A percentile compares a stretch with the other conserved stretches of the same genome.
Evolutionary conservation across 2,888 invertebrate species (phyloP).

Genomic region (Pristionchus maxplancki): DNA sequence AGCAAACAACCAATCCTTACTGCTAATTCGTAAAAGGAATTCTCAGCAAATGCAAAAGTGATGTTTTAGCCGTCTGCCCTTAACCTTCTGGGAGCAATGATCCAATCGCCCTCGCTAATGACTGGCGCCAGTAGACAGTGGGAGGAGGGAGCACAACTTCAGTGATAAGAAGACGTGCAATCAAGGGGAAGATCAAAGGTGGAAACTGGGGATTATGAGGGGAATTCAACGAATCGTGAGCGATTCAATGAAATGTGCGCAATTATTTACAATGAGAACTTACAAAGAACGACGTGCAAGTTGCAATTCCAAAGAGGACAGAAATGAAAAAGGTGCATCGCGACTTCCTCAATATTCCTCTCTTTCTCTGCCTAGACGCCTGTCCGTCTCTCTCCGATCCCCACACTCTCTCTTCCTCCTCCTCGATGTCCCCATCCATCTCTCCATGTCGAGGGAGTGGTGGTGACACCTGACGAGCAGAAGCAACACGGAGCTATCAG

Average conservation of each 20-base stretch:
- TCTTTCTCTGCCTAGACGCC: not conserved
- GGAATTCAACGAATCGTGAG: not conserved
- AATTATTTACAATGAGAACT: not conserved
- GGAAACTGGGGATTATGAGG: not conserved
- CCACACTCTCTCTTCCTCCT: not conserved
- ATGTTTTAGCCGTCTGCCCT: not conserved
- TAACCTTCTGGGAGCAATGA: not conserved
- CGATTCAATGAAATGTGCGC: not conserved
- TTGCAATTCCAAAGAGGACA: not conserved
- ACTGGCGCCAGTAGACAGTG: not conserved
- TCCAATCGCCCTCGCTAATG: not conserved
- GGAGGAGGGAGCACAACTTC: constrained; percentile 4
- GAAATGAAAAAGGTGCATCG: not conserved
- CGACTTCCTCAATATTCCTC: not conserved
- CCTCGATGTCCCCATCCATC: not conserved
- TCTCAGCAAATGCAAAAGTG: too few relatives aligned
- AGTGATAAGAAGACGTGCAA: constrained; percentile 11
- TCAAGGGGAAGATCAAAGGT: not conserved
- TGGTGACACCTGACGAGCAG: constrained; percentile 25
- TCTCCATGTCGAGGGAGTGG: not conserved
- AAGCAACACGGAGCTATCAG: not conserved
- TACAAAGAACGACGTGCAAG: not conserved
- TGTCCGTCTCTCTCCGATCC: not conserved
- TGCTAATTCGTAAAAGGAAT: too few relatives aligned
- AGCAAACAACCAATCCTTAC: too few relatives aligned